A percentile compares a stretch with the other conserved stretches of the same genome.
Conservation (phyloP, 2,113 vertebrate genomes). For the Catharus bicknelli region DNA sequence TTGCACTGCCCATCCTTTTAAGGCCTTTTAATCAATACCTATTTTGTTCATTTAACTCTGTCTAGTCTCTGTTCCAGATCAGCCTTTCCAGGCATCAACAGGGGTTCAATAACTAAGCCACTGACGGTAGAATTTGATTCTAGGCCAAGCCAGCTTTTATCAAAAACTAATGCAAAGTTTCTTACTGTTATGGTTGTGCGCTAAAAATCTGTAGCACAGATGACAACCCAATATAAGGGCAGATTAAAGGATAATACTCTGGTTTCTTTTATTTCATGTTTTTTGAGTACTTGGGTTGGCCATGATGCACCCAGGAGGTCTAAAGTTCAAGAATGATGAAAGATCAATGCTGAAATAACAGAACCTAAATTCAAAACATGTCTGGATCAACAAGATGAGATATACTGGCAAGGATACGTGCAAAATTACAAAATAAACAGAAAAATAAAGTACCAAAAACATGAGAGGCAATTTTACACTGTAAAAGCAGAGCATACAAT, state of each 20-base stretch:
- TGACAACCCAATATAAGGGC: not conserved
- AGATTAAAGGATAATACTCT: constrained; percentile 22
- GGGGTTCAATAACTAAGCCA: constrained; percentile 3
- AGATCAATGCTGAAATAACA: not conserved
- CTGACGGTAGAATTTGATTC: constrained; percentile 23
- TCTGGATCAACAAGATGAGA: not conserved
- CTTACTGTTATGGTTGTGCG: not conserved
- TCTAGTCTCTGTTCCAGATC: no score
- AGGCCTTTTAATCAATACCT: no score
- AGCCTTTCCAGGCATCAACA: not conserved
- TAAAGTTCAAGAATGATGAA: not conserved
- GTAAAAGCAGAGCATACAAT: not conserved
- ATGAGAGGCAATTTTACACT: not conserved
- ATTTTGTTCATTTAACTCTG: no score
- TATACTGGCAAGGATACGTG: not conserved
- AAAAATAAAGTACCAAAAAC: not conserved
- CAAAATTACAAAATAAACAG: not conserved
- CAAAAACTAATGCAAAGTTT: constrained; percentile 32
- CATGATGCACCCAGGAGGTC: not conserved
- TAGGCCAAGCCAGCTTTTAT: constrained; percentile 1
- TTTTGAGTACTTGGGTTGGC: not conserved
- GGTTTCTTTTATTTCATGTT: not conserved
- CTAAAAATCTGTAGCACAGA: not conserved
- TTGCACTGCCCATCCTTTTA: no score
- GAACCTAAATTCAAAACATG: not conserved